phyloP scores from a whole-genome alignment of 2,888 invertebrate genomes.

The Harpalus rubripes region DNA sequence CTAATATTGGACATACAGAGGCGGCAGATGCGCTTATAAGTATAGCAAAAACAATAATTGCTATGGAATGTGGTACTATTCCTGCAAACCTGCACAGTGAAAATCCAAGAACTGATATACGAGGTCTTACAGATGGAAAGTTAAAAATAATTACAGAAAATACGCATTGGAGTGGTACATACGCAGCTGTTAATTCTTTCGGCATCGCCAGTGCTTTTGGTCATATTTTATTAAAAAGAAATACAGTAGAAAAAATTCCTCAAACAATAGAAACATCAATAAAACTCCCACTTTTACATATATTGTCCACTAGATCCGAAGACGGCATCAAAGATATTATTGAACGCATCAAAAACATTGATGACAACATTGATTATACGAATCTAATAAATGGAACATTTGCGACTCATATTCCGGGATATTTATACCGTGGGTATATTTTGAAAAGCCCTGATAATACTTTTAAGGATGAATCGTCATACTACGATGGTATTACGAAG shows the following conservation, averaged over 20 bases:
- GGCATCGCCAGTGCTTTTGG: constrained; percentile 98
- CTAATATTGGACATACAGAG: constrained; percentile 98
- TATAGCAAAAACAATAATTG: constrained; percentile 77
- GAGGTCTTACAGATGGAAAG: constrained; percentile 89
- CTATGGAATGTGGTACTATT: constrained; percentile 93
- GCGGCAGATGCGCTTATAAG: constrained; percentile 76
- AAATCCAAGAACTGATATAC: constrained; percentile 93
- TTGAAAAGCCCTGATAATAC: constrained; percentile 72
- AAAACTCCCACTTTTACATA: constrained; percentile 82
- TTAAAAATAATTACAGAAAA: constrained; percentile 83
- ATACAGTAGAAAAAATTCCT: constrained; percentile 77
- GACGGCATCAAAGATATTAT: constrained; percentile 85
- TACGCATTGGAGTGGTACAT: constrained; percentile 90
- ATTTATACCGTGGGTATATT: constrained; percentile 83
- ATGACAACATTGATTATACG: constrained; percentile 77
- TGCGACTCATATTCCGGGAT: constrained; percentile 79
- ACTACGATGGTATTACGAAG: constrained; percentile 75
- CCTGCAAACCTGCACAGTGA: constrained; percentile 94
- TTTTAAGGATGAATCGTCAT: constrained; percentile 74
- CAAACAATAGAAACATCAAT: constrained; percentile 74
- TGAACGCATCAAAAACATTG: constrained; percentile 74
- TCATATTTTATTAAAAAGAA: constrained; percentile 90
- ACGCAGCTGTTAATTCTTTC: constrained; percentile 96
- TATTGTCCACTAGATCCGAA: constrained; percentile 92
- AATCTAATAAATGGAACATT: constrained; percentile 78